Base-by-base conservation (phyloP, 2,113 vertebrate species). In the Herpetotheres cachinnans region DNA sequence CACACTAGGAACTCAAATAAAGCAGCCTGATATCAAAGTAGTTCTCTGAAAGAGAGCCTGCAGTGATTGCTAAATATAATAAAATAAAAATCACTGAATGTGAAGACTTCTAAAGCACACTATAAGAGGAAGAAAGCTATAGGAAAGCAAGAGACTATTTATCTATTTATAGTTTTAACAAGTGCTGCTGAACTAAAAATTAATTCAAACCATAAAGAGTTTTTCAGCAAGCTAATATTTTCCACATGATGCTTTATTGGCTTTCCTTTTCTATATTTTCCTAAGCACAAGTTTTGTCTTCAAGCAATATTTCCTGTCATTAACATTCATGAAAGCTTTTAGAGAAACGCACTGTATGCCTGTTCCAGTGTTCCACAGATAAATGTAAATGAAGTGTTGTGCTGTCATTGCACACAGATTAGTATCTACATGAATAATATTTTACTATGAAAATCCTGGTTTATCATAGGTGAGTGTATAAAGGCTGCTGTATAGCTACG, bases 31-130 rank as follows among this genome's bases (percentile, higher is more conserved):
- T 97, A 94, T 63, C 82, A 95, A 92, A 89, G 83, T 58, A 94
- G 36, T 54, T 65, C 77, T 74, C 86, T 76, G 77, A 92, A 92
- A 91, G 85, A 81, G 70, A 83, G 79, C 82, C 87, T 83, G 56
- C 63, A 95, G 74, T 93, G 79, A 78, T 59, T 92, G 84, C 70
- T 90, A 95, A 92, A 95, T 93, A 87, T 69, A 95, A 93, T 94
- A 86, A 93, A 96, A 95, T 86, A 96, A 95, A 97, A 94, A 86
- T 77, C 63, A 95, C 55, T 25, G 85, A 89, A 96, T 59, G 62
- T 42, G 55, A 94, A 96, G 62, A 83, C 50, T 95, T 93, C 78
- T 77, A 72, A 81, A 66, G 52, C 73, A 62, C 21, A 46, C n/a
- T 44, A 5, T 65, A 79, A 86, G 72, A 78, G 52, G 44, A 74